Base-by-base conservation (phyloP, 92 coral and sea anemone genomes). In the Porites divaricata region DNA sequence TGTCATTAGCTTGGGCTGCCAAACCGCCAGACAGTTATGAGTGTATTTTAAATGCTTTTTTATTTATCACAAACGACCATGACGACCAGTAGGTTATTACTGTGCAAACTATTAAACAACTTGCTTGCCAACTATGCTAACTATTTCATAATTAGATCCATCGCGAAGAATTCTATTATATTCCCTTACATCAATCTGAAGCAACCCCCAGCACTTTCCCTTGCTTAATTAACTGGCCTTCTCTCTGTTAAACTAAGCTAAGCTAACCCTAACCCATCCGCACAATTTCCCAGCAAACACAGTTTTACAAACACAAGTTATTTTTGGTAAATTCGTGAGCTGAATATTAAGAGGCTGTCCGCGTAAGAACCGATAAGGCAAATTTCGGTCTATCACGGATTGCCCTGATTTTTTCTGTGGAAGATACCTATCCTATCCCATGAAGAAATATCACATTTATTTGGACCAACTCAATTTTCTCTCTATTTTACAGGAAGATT, bases 281-380 rank as follows among this genome's bases (percentile, higher is more conserved):
- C 72, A 67, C 10, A 7, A 67, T 67, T 67, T 22, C 72, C 22
- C 72, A 67, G 1, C 22, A 45, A 67, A 67, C 72, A 67, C 28
- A 22, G 72, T 67, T 67, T 67, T 67, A 67, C 28, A 67, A 67
- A 67, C 72, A 67, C 72, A 67, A 67, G 22, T 67, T 67, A 67
- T 45, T 0, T 67, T 4, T 67, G 72, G 72, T 67, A 24, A 45
- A 66, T 66, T n/a, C n/a, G n/a, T n/a, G n/a, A n/a, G n/a, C n/a
- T n/a, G n/a, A n/a, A n/a, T n/a, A n/a, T n/a, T n/a, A n/a, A n/a
- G n/a, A n/a, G n/a, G n/a, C n/a, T n/a, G n/a, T n/a, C n/a, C n/a
- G n/a, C n/a, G n/a, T n/a, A n/a, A n/a, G n/a, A n/a, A n/a, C n/a
- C n/a, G n/a, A n/a, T n/a, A n/a, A n/a, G n/a, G n/a, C n/a, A n/a